phyloP scores from a whole-genome alignment of 2,113 vertebrate species.

The Leucosticte australis region DNA sequence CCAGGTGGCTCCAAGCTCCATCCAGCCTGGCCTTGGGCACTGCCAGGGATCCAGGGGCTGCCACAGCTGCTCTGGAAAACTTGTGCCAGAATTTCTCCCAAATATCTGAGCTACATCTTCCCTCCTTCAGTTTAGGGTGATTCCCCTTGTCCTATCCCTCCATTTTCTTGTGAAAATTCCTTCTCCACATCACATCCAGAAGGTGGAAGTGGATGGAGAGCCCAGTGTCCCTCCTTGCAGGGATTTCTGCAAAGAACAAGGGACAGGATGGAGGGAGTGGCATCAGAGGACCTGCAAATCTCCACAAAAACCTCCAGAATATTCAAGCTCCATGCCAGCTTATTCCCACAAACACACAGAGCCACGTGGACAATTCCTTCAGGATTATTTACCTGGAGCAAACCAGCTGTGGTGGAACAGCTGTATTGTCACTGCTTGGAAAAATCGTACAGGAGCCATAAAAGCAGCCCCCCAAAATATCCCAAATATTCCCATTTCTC shows the following conservation, averaged over 20 bases:
- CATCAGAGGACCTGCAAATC: background rate
- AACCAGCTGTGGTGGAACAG: background rate
- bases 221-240: background rate
- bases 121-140: background rate
- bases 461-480: background rate
- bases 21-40: background rate
- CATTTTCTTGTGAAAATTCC: background rate
- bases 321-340: background rate
- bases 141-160: background rate
- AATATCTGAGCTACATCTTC: background rate
- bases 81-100: background rate
- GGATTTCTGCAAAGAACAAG: background rate
- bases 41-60: background rate
- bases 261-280: background rate
- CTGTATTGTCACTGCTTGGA: background rate
- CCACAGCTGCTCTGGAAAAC: background rate
- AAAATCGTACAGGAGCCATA: background rate
- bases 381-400: background rate
- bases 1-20: rapidly evolving
- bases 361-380: background rate
- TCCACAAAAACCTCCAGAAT: background rate
- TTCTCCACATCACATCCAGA: background rate
- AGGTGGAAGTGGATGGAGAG: background rate
- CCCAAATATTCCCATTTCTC: background rate
- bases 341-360: background rate